Percentiles rank a stretch among this genome's conserved stretches.
phyloP scores from a whole-genome alignment of 2,888 invertebrate genomes.

The Prenolepis imparis region DNA sequence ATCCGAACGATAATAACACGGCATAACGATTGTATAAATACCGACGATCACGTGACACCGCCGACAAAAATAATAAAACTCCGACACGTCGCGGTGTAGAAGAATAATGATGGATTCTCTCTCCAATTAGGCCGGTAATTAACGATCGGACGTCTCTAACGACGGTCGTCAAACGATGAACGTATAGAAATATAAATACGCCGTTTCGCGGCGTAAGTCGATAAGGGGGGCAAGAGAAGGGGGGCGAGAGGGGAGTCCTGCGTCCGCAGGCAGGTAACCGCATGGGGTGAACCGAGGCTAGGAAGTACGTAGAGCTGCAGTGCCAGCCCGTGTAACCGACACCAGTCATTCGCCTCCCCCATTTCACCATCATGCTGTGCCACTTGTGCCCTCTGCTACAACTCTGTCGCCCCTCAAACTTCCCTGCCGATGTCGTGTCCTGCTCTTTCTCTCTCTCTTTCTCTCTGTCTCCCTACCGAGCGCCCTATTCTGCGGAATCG shows the following conservation, averaged over 20 bases:
- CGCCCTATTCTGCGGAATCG: constrained; percentile 11
- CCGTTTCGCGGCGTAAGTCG: constrained; percentile 55
- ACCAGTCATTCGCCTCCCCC: constrained; percentile 83
- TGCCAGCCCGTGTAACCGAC: constrained; percentile 85
- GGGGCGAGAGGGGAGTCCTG: constrained; percentile 37
- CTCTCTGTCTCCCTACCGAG: constrained; percentile 28
- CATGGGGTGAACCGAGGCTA: constrained; percentile 77
- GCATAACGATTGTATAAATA: constrained; percentile 22
- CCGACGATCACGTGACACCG: neutral
- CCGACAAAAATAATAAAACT: no score
- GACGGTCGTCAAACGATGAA: constrained; percentile 66
- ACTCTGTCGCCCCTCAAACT: constrained; percentile 53
- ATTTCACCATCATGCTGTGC: constrained; percentile 82
- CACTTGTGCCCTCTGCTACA: constrained; percentile 77
- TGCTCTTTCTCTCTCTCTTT: constrained; percentile 5
- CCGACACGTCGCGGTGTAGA: no score
- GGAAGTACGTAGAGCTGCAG: constrained; percentile 75
- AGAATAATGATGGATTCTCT: constrained; percentile 1
- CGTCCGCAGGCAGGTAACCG: constrained; percentile 72
- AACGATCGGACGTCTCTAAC: constrained; percentile 58
- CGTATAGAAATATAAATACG: constrained; percentile 75
- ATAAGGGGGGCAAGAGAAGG: constrained; percentile 5
- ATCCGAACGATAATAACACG: neutral
- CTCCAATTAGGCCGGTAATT: constrained; percentile 52
- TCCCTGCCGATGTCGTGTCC: constrained; percentile 28